Conservation (phyloP, 2,888 invertebrate species). For the Leptinotarsa tumamoca region DNA sequence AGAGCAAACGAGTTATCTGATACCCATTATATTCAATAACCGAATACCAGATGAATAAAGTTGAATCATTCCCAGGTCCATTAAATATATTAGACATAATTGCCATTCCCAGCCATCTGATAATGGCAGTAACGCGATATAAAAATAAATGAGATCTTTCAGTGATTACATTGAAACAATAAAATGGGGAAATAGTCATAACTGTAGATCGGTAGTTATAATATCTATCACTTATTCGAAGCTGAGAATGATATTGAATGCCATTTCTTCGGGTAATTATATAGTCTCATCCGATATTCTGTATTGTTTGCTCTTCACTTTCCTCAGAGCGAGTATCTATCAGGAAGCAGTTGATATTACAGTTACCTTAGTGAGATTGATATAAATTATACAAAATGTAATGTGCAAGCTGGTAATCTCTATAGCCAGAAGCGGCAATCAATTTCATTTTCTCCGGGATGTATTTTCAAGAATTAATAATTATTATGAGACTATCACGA, state of each 20-base stretch:
- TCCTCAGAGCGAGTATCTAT: constrained; percentile 32
- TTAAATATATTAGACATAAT: background rate
- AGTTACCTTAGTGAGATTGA: constrained; percentile 12
- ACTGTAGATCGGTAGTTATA: background rate
- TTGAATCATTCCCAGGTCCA: background rate
- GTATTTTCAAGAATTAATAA: background rate
- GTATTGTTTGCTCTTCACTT: constrained; percentile 36
- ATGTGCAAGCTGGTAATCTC: constrained; percentile 12
- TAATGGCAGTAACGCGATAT: background rate
- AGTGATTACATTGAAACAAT: constrained; percentile 23
- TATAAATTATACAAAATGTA: constrained; percentile 9
- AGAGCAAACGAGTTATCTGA: background rate
- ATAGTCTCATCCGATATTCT: constrained; percentile 12
- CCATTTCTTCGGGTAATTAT: constrained; percentile 19
- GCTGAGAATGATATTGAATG: constrained; percentile 7
- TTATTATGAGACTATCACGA: no score
- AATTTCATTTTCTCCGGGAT: constrained; percentile 4
- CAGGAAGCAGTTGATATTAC: constrained; percentile 27
- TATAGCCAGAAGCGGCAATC: background rate
- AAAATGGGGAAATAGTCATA: constrained; percentile 10
- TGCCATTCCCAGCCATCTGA: constrained; percentile 2
- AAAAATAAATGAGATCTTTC: constrained; percentile 3
- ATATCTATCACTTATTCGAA: background rate
- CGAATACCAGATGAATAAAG: background rate
- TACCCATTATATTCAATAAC: background rate